A percentile compares a stretch with the other conserved stretches of the same genome.
Conservation (phyloP, 2,888 invertebrate genomes). For the Amitus sp. region DNA sequence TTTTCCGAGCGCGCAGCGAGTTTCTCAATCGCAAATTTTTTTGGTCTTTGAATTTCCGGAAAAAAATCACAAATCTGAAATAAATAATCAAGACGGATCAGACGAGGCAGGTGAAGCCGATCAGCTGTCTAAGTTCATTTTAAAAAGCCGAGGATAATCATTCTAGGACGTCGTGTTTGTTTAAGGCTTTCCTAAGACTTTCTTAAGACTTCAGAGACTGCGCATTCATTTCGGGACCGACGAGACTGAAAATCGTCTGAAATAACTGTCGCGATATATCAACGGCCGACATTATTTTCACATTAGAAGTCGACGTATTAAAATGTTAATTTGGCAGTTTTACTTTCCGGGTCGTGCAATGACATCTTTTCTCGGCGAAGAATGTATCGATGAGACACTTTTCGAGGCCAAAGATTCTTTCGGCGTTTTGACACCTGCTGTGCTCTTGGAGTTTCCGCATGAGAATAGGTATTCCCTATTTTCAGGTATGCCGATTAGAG, state of each 20-base stretch:
- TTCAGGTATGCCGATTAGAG: constrained; percentile 4
- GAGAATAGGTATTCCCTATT: background rate
- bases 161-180: background rate
- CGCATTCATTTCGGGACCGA: background rate
- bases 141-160: background rate
- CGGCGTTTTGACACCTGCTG: constrained; percentile 6
- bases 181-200: background rate
- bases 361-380: background rate
- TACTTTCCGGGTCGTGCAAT: background rate
- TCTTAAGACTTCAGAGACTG: background rate
- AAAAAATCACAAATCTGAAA: no score
- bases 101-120: constrained; percentile 23
- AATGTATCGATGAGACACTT: background rate
- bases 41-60: no score
- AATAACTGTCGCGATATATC: background rate
- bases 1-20: no score
- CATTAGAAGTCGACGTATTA: background rate
- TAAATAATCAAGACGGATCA: constrained; percentile 11
- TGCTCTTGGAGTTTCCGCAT: constrained; percentile 1
- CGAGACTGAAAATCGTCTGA: background rate
- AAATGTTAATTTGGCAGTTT: background rate
- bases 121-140: constrained; percentile 23
- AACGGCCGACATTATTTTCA: background rate
- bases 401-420: background rate
- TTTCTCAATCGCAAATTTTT: no score